phyloP scores from a whole-genome alignment of 2,888 invertebrate species.

The Tortrix viridana region DNA sequence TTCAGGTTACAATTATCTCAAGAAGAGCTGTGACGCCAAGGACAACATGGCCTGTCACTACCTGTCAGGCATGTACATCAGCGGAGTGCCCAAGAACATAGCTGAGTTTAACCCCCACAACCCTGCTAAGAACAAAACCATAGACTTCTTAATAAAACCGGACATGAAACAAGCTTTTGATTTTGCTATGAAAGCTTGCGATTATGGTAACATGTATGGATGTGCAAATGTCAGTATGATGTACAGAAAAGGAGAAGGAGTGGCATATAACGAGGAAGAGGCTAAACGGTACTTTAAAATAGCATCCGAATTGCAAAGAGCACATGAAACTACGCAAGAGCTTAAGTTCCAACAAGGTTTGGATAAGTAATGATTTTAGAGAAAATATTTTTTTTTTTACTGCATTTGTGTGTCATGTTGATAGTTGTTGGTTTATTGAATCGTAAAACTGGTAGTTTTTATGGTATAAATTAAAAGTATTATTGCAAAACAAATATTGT shows the following conservation, averaged over 20 bases:
- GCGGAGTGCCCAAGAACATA: slow-evolving; percentile 86
- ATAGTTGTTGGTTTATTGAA: not conserved
- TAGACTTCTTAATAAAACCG: slow-evolving; percentile 84
- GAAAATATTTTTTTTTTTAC: not conserved
- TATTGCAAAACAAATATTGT: slow-evolving; percentile 15
- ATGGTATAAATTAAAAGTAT: slow-evolving; percentile 24
- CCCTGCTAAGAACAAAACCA: slow-evolving; percentile 67
- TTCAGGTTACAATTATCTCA: slow-evolving; percentile 84
- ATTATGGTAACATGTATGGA: slow-evolving; percentile 92
- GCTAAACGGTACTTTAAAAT: slow-evolving; percentile 89
- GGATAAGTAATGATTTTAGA: slow-evolving; percentile 47
- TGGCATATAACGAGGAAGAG: slow-evolving; percentile 87
- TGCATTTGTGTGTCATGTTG: not conserved
- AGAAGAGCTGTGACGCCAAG: slow-evolving; percentile 83
- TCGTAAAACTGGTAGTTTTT: slow-evolving; percentile 11
- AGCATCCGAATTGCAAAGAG: slow-evolving; percentile 88
- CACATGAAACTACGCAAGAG: slow-evolving; percentile 83
- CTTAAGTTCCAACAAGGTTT: slow-evolving; percentile 84
- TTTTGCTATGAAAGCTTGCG: slow-evolving; percentile 91
- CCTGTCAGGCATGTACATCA: slow-evolving; percentile 90
- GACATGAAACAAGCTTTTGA: slow-evolving; percentile 91
- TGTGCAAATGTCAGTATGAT: slow-evolving; percentile 96
- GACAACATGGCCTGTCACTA: slow-evolving; percentile 91
- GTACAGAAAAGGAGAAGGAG: slow-evolving; percentile 93
- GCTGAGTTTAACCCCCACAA: slow-evolving; percentile 72